phyloP scores from a whole-genome alignment of 2,888 invertebrate genomes.

The Plutella xylostella region DNA sequence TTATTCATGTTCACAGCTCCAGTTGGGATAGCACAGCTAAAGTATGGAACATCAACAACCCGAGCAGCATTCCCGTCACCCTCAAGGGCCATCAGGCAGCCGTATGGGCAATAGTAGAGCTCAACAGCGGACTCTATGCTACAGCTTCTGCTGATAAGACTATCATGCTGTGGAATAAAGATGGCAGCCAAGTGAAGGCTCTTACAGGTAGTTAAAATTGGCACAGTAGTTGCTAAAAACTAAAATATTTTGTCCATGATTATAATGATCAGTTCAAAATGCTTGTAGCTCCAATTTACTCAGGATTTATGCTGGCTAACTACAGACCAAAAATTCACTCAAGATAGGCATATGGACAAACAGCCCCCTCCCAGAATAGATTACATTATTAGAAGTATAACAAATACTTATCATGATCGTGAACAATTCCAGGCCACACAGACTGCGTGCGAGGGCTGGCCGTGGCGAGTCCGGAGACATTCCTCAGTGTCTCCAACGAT shows the following conservation, averaged over 20 bases:
- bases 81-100: slow-evolving; percentile 83
- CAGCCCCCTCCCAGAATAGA: too few relatives aligned
- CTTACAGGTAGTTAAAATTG: slow-evolving; percentile 66
- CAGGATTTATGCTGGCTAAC: too few relatives aligned
- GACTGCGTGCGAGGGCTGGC: slow-evolving; percentile 91
- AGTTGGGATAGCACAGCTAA: slow-evolving; percentile 95
- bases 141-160: slow-evolving; percentile 95
- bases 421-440: slow-evolving; percentile 83
- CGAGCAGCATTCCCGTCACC: slow-evolving; percentile 62
- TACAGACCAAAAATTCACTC: too few relatives aligned
- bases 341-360: too few relatives aligned
- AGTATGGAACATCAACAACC: slow-evolving; percentile 78
- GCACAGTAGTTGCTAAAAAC: neutral
- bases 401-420: too few relatives aligned
- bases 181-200: slow-evolving; percentile 74
- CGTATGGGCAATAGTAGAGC: slow-evolving; percentile 83
- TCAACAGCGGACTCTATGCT: slow-evolving; percentile 69
- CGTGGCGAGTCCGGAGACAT: slow-evolving; percentile 76
- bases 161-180: slow-evolving; percentile 83
- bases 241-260: neutral
- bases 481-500: slow-evolving; percentile 95
- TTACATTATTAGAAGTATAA: too few relatives aligned
- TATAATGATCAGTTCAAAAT: too few relatives aligned
- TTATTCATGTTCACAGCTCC: slow-evolving; percentile 84
- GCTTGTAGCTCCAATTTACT: too few relatives aligned